phyloP scores from a whole-genome alignment of 2,888 invertebrate genomes.

The Panorpa germanica region DNA sequence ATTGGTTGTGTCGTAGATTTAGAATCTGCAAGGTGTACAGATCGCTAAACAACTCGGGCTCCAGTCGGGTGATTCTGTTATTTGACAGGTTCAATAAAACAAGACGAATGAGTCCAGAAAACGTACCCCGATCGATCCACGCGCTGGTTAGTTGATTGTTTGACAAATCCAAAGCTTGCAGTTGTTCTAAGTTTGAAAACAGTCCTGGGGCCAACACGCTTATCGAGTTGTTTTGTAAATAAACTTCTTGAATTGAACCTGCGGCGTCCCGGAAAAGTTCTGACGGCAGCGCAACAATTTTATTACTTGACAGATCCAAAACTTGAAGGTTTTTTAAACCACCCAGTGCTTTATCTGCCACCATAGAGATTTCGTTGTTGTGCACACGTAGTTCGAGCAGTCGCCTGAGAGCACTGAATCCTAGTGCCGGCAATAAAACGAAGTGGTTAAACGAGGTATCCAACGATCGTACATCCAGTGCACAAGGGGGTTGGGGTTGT shows the following conservation, averaged over 20 bases:
- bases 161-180: slow-evolving; percentile 67
- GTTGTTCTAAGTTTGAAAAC: slow-evolving; percentile 66
- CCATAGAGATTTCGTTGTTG: slow-evolving; percentile 77
- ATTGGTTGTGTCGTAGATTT: slow-evolving; percentile 66
- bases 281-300: slow-evolving; percentile 72
- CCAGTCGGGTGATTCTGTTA: slow-evolving; percentile 63
- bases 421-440: slow-evolving; percentile 61
- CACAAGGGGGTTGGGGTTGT: slow-evolving; percentile 37
- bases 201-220: slow-evolving; percentile 68
- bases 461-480: slow-evolving; percentile 61
- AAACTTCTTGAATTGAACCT: slow-evolving; percentile 68
- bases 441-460: slow-evolving; percentile 76
- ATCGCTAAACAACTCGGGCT: slow-evolving; percentile 68
- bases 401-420: slow-evolving; percentile 61
- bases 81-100: slow-evolving; percentile 73
- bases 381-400: slow-evolving; percentile 66
- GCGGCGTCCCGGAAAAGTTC: slow-evolving; percentile 65
- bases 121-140: slow-evolving; percentile 72
- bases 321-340: slow-evolving; percentile 67
- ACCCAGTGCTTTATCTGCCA: slow-evolving; percentile 64
- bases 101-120: slow-evolving; percentile 72
- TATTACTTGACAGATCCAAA: slow-evolving; percentile 78
- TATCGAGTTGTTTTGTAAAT: slow-evolving; percentile 81
- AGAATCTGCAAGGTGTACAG: slow-evolving; percentile 72
- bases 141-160: slow-evolving; percentile 71